Evolutionary conservation across 2,797 vertebrate species (phyloP), one percentile per base, ranked within the genome.

Genomic region (Oophaga sylvatica): DNA sequence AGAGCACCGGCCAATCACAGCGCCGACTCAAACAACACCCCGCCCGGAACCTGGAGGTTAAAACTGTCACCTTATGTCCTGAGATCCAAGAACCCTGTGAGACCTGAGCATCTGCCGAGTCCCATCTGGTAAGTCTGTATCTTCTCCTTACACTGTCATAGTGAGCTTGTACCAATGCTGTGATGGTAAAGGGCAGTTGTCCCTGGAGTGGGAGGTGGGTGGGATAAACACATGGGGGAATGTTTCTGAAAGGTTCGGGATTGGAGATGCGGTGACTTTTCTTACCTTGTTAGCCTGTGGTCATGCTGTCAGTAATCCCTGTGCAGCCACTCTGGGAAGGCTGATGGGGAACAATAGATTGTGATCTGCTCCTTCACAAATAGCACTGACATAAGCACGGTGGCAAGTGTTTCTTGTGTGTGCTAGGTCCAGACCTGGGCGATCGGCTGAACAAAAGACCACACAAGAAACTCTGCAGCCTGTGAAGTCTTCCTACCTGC

Each of bases 51-150:
- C 53, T 29, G 81, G 63, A 48, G 59, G 70, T 31, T 89, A 81
- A 82, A 89, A 81, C 79, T 81, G 83, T 85, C 83, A 89, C 22
- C 41, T n/a, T 31, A 31, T 13, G 67, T 68, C 15, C 67, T 31
- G 4, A 0, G 13, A 15, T 11, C 12, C 1, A 9, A 53, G 8
- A 53, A 9, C 48, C 48, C 48, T 0, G 0, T 17, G 15, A 22
- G 68, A 71, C 6, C 76, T 2, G 7, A 41, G 17, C 57, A 60
- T 41, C 57, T 41, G 17, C 48, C 1, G 10, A 10, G 8, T 22
- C 45, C 41, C 56, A 16, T 1, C 60, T 41, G 8, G 80, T 81
- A 81, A 85, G 63, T 80, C 26, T 26, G 9, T 53, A 59, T n/a
- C 15, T 59, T 59, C 12, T 59, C 8, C 48, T 53, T 53, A 8